Percentiles rank a stretch among this genome's conserved stretches.
Conservation (phyloP, 2,113 vertebrate genomes). For the Campylomormyrus numenius region DNA sequence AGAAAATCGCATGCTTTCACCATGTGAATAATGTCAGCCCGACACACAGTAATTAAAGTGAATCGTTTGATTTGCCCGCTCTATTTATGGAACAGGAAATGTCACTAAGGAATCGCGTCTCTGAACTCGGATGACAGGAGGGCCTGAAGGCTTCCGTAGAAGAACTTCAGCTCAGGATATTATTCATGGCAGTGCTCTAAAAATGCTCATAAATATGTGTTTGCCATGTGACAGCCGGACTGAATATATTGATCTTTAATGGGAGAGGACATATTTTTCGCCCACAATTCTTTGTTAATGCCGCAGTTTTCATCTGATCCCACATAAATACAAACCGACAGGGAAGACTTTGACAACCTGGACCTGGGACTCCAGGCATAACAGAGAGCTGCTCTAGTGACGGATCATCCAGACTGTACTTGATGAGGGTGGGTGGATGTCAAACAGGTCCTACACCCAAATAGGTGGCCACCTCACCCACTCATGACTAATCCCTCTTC, state of each 20-base stretch:
- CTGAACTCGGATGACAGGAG: background rate
- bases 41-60: background rate
- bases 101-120: background rate
- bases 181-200: background rate
- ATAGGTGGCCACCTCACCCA: background rate
- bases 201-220: background rate
- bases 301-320: background rate
- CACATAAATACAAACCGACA: background rate
- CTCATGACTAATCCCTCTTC: background rate
- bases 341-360: background rate
- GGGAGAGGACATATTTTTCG: background rate
- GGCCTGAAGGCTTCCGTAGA: background rate
- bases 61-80: background rate
- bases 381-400: background rate
- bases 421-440: background rate
- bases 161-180: background rate
- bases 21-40: slow-evolving; percentile 4
- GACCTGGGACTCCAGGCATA: background rate
- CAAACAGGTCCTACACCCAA: background rate
- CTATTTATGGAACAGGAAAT: background rate
- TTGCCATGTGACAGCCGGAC: background rate
- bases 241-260: background rate
- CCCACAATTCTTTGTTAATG: background rate
- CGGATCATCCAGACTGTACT: background rate
- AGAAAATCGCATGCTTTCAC: slow-evolving; percentile 6